Evolutionary conservation across 2,888 invertebrate species (phyloP), one percentile per base, ranked within the genome.

Genomic region (Apoda limacodes): DNA sequence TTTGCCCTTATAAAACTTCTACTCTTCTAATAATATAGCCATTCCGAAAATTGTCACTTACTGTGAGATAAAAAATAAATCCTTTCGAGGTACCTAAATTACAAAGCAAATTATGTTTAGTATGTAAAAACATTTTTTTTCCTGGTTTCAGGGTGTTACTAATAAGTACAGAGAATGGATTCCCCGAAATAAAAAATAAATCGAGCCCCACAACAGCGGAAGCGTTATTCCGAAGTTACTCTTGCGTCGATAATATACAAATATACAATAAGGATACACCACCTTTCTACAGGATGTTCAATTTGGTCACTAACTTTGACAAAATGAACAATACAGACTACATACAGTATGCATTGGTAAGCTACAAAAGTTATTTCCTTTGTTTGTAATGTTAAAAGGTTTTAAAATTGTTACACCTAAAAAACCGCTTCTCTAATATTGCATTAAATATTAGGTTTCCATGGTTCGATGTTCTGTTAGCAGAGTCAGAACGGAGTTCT

Each of bases 231-330:
- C 42, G 45, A 1, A 54, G 57, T 17, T 74, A 81, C 38, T 43
- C 65, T 6, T 43, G 48, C 5, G 56, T 66, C 1, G 69, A 72
- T 39, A 54, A 61, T 30, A 50, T 74, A 1, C 48, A 68, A 5
- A 60, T 80, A 42, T 72, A 76, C 52, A 50, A 62, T 17, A 68
- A 62, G 12, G 65, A 76, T 46, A 50, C 50, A 25, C 65, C 42
- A 12, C 64, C 83, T 42, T 88, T 85, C 67, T 85, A 86, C 42
- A 82, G 86, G 37, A 87, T 93, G 55, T 87, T 88, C 60, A 83
- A 86, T 34, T 71, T 93, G 6, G 62, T 90, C 37, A 88, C 90
- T 2, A 92, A 95, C 63, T 83, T 90, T 30, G 83, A 87, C 10
- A 85, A 88, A 47, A 85, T 89, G 69, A 62, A 76, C 21, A 64